Evolutionary conservation across 1,140 invertebrate species (phyloP).

Genomic region (Caenorhabditis briggsae): DNA sequence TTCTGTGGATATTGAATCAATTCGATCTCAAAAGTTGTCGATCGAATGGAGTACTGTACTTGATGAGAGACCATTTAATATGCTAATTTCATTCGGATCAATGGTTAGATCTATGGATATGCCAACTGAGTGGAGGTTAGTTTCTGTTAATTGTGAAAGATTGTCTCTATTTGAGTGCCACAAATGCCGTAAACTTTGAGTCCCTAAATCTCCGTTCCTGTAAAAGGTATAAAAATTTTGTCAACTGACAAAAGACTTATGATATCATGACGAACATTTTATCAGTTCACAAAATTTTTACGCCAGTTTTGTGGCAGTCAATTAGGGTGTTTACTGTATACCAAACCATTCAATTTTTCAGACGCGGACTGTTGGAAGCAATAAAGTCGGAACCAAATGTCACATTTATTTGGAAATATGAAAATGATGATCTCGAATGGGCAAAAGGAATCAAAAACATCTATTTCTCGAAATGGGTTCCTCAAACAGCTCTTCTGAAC

Average conservation of each 20-base stretch:
- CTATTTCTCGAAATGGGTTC: conserved; percentile 63
- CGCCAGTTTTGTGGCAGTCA: no score
- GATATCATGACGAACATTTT: no score
- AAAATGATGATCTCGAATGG: conserved; percentile 58
- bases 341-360: not conserved
- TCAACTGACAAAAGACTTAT: no score
- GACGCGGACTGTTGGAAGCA: conserved; percentile 37
- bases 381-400: conserved; percentile 56
- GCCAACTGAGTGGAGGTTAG: conserved; percentile 64
- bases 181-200: no score
- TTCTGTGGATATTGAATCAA: conserved; percentile 49
- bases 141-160: not conserved
- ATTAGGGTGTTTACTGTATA: no score
- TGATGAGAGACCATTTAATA: conserved; percentile 56
- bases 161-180: no score
- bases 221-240: no score
- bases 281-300: no score
- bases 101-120: conserved; percentile 64
- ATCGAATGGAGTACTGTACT: conserved; percentile 62
- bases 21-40: conserved; percentile 28
- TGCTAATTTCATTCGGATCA: conserved; percentile 68
- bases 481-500: conserved; percentile 64
- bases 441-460: conserved; percentile 56
- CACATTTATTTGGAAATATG: conserved; percentile 69
- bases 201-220: no score